These are phyloP conservation scores for Acronicta aceris DNA, from an alignment of 2,888 invertebrate genomes.

Conservation along the genomic window DNA sequence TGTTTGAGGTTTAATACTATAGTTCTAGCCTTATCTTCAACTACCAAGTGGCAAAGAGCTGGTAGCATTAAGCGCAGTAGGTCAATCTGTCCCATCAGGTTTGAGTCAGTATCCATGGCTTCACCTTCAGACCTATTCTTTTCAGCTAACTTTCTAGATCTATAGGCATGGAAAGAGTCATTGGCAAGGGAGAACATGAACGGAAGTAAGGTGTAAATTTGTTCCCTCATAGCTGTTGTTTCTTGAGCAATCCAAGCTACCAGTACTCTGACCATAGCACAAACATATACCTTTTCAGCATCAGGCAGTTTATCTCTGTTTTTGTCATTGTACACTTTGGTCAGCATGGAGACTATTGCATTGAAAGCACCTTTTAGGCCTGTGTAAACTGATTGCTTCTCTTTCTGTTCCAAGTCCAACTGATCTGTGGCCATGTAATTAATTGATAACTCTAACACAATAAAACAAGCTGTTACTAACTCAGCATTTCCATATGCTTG, in stretches of 20 bases:
- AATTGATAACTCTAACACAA: constrained; percentile 94
- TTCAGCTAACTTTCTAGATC: constrained; percentile 91
- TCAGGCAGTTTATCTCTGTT: constrained; percentile 91
- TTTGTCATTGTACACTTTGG: constrained; percentile 93
- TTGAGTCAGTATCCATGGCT: constrained; percentile 80
- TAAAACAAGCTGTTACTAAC: constrained; percentile 94
- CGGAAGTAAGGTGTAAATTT: constrained; percentile 94
- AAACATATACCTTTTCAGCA: constrained; percentile 94
- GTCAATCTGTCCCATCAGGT: constrained; percentile 90
- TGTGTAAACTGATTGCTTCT: constrained; percentile 96
- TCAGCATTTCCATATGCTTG: constrained; percentile 93
- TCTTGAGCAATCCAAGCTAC: constrained; percentile 98
- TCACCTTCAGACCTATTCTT: constrained; percentile 90
- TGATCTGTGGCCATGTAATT: constrained; percentile 94
- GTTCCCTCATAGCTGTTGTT: constrained; percentile 95
- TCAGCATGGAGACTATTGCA: constrained; percentile 93
- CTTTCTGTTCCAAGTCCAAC: constrained; percentile 95
- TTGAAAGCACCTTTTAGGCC: constrained; percentile 96
- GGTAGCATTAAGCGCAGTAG: constrained; percentile 95
- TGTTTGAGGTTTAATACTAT: constrained; percentile 93
- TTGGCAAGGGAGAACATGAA: constrained; percentile 94
- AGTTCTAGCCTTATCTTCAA: constrained; percentile 96
- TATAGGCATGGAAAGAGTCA: constrained; percentile 94
- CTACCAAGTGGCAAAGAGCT: constrained; percentile 96
- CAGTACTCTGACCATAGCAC: constrained; percentile 94